These are phyloP conservation scores for Distichodus sexfasciatus DNA, from an alignment of 2,797 vertebrate genomes.

Conservation along the genomic window DNA sequence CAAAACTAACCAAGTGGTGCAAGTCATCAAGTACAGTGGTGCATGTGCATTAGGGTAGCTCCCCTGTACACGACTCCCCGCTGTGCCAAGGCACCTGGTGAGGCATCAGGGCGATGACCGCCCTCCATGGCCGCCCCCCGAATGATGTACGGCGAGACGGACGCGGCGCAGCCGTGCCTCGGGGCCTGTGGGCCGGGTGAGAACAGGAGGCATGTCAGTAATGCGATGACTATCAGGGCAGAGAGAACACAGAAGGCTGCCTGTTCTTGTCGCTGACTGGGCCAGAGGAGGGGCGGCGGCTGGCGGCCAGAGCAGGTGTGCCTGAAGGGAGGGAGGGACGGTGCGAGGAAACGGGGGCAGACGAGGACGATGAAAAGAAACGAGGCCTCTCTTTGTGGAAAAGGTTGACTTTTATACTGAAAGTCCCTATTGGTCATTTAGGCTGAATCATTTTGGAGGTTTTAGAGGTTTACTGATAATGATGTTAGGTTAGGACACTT, in stretches of 20 bases:
- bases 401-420: too few species aligned
- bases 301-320: slow-evolving; percentile 73
- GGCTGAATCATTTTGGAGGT: too few species aligned
- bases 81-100: too few species aligned
- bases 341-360: slow-evolving; percentile 15
- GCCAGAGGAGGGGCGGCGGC: slow-evolving; percentile 61
- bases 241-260: slow-evolving; percentile 68
- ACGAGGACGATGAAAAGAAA: slow-evolving; percentile 2
- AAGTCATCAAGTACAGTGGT: too few species aligned
- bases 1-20: too few species aligned
- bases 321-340: slow-evolving; percentile 22
- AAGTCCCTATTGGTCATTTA: too few species aligned
- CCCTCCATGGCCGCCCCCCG: slow-evolving; percentile 3
- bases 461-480: too few species aligned
- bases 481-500: too few species aligned
- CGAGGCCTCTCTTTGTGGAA: not conserved
- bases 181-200: slow-evolving; percentile 43
- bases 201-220: slow-evolving; percentile 69
- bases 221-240: slow-evolving; percentile 74
- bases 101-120: too few species aligned
- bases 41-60: too few species aligned
- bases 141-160: slow-evolving; percentile 25
- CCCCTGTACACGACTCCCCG: too few species aligned
- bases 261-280: slow-evolving; percentile 65
- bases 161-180: slow-evolving; percentile 12